Evolutionary conservation across 2,797 vertebrate species (phyloP), one percentile per base, ranked within the genome.

Genomic region (Meriones psammophilus): DNA sequence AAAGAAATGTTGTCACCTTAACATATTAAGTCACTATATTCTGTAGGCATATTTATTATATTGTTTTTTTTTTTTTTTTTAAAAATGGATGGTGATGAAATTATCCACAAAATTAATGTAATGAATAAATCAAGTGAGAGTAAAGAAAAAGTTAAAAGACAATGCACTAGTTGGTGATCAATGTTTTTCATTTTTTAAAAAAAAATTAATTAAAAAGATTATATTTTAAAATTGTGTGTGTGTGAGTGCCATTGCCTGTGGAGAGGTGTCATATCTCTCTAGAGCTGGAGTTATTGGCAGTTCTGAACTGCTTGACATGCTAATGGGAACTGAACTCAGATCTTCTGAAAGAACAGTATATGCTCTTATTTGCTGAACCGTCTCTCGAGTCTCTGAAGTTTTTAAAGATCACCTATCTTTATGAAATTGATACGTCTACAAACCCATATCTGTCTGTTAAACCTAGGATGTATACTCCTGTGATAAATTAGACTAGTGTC

Each of bases 1-100:
- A 42, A n/a, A n/a, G n/a, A n/a, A 6, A 42, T 42, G 64, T 77
- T 88, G 15, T 90, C 42, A 8, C 42, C 12, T 89, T 89, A 77
- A 56, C 28, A 56, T 60, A 64, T 79, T 28, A 58, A 79, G 89
- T 93, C 3, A 68, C 5, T 76, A 68, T 90, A 26, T 73, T 3
- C n/a, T 89, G 0, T 85, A 33, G 18, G 20, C 76, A 73, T 92
- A 56, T 83, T 84, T 77, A 56, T 92, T 92, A 39, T 79, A 80
- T 64, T 93, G 0, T n/a, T 0, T 42, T 42, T 10, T 50, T 74
- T 95, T 83, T 3, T 94, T 85, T 95, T 36, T 6, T 3, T 1
- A 85, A 76, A 95, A 54, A 73, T 22, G 3, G 17, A 14, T 73
- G 22, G 3, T 8, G 26, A 78, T 77, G 54, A 9, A 39, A 90